These are phyloP conservation scores for Mus spretus DNA, from an alignment of 2,797 vertebrate genomes.

Conservation along the genomic window DNA sequence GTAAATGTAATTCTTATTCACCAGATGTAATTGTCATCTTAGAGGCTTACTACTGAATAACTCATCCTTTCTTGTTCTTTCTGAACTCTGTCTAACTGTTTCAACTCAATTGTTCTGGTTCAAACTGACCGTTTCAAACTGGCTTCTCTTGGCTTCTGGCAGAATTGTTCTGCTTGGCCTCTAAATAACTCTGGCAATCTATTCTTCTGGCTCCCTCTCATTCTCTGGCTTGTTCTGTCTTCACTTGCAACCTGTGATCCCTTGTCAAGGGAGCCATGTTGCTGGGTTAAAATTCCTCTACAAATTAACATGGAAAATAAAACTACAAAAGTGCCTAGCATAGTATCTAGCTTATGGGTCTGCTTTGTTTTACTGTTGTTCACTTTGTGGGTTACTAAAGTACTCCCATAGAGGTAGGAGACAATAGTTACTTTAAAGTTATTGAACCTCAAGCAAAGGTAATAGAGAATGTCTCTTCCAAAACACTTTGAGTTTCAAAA, in stretches of 20 bases:
- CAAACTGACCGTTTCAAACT: neutral
- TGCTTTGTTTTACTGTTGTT: slow-evolving; percentile 35
- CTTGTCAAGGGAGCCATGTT: too few species aligned
- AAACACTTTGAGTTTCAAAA: neutral
- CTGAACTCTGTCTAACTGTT: neutral
- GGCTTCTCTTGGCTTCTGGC: neutral
- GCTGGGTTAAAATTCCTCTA: too few species aligned
- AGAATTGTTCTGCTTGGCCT: too few species aligned
- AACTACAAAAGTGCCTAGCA: neutral
- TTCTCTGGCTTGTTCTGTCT: too few species aligned
- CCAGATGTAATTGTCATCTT: neutral
- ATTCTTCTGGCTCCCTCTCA: too few species aligned
- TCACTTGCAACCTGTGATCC: too few species aligned
- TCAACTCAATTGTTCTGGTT: neutral
- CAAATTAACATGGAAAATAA: neutral
- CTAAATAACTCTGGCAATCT: too few species aligned
- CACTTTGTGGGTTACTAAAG: neutral
- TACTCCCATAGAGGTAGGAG: neutral
- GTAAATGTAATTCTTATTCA: neutral
- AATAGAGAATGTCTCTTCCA: neutral
- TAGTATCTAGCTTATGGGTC: neutral
- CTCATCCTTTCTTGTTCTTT: neutral
- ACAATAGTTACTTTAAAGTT: neutral
- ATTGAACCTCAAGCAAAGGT: slow-evolving; percentile 2
- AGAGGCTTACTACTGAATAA: neutral